Conservation (phyloP, 2,888 invertebrate genomes). For the Julus scanicus region DNA sequence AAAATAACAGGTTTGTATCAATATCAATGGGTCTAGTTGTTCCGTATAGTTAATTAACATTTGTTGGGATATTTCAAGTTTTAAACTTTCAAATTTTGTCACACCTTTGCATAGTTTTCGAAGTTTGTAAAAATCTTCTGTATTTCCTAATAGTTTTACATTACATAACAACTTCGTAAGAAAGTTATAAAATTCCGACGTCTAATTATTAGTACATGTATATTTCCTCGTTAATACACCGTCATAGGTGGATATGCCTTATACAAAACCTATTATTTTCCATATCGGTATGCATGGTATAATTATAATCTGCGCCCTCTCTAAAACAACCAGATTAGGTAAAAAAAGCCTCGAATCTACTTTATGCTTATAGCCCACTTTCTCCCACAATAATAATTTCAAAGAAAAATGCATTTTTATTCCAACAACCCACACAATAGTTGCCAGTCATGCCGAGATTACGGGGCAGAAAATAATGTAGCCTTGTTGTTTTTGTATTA, state of each 20-base stretch:
- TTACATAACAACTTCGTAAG: no score
- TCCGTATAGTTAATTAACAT: background rate
- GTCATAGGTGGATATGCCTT: background rate
- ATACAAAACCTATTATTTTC: background rate
- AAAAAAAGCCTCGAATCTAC: background rate
- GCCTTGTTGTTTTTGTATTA: constrained; percentile 16
- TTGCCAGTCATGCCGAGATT: background rate
- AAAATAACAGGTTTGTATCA: background rate
- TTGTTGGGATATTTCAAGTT: background rate
- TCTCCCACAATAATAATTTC: constrained; percentile 7
- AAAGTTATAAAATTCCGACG: no score
- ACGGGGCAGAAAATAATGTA: background rate
- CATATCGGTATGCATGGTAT: background rate
- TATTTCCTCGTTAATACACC: background rate
- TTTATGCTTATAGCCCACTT: background rate
- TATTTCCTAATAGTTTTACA: no score
- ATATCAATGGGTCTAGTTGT: background rate
- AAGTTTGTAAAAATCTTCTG: no score
- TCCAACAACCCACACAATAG: background rate
- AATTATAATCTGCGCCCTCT: background rate
- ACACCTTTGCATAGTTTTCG: background rate
- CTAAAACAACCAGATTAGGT: background rate
- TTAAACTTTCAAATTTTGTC: background rate
- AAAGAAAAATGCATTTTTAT: background rate
- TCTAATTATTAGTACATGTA: no score